Percentiles rank a stretch among this genome's conserved stretches.
Evolutionary conservation across 1,140 invertebrate genomes (phyloP).

Genomic region (Drosophila burlai): DNA sequence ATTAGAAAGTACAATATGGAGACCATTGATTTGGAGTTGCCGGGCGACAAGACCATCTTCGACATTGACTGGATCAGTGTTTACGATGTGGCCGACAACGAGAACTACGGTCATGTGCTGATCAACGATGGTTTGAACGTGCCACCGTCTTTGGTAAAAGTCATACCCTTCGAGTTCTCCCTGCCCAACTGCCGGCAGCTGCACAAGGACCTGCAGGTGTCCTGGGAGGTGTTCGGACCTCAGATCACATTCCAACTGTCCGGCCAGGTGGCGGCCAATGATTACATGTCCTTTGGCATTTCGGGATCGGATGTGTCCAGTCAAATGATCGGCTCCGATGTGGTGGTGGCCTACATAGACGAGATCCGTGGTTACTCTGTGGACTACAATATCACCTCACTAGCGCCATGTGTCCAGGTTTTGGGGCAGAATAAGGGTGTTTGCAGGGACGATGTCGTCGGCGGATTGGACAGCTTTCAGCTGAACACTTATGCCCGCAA

Average conservation of each 20-base stretch:
- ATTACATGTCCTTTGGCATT: conserved; percentile 95
- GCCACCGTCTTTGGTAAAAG: conserved; percentile 91
- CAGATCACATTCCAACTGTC: conserved; percentile 94
- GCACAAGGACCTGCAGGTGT: conserved; percentile 92
- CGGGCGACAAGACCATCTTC: conserved; percentile 93
- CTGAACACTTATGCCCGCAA: conserved; percentile 89
- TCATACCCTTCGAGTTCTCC: conserved; percentile 86
- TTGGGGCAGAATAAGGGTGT: conserved; percentile 94
- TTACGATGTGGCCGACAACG: conserved; percentile 90
- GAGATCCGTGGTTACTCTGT: conserved; percentile 89
- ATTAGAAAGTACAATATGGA: conserved; percentile 90
- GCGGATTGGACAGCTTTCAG: conserved; percentile 92
- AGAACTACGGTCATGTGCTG: conserved; percentile 91
- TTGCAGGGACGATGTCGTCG: conserved; percentile 92
- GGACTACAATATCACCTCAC: conserved; percentile 95
- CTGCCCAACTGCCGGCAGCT: conserved; percentile 94
- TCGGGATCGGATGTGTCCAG: conserved; percentile 90
- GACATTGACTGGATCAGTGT: conserved; percentile 94
- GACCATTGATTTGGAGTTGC: conserved; percentile 91
- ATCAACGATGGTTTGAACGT: conserved; percentile 94
- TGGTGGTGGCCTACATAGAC: conserved; percentile 91
- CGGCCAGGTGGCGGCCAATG: conserved; percentile 91
- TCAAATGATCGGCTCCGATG: conserved; percentile 94
- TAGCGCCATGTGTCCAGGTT: conserved; percentile 94
- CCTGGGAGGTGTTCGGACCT: conserved; percentile 96